Evolutionary conservation across 2,888 invertebrate genomes (phyloP), one percentile per base, ranked within the genome.

Genomic region (Drosophila maculinotata): DNA sequence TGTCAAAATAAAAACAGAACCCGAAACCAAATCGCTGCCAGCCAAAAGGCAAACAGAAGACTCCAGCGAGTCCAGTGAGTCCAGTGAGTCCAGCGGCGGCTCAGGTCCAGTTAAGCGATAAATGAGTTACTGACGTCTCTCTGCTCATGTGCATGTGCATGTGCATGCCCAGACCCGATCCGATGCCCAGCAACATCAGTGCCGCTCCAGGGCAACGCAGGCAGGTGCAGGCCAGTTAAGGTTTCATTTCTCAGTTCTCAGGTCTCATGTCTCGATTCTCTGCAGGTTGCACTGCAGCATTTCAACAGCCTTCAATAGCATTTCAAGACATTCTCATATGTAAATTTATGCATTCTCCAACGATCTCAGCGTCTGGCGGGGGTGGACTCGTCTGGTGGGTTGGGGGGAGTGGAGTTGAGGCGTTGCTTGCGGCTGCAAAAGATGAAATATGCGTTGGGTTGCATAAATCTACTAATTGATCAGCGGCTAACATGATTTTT

Each of bases 401-500:
- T 10, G 12, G 36, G 4, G 20, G 70, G 17, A 8, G 25, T 47
- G 41, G 52, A 23, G 20, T 36, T 56, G 48, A 28, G 49, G 49
- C 44, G 17, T 49, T 39, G 62, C 60, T 48, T 25, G 42, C 12
- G 54, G 60, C 56, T 52, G 44, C 44, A 23, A 80, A 85, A 87
- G 83, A 86, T 85, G 84, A 85, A 80, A 87, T 85, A 85, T 87
- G 76, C 77, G 57, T 23, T 69, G 68, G 75, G 69, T 41, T 65
- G 75, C 68, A 76, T 76, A 76, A 89, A 89, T 79, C 84, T 77
- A 86, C 89, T 90, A 89, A 89, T 89, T 89, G 89, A 89, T 90
- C 88, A 77, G 87, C 72, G 86, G 86, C 88, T 75, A 90, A 90
- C 89, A 90, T 83, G 90, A 90, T 89, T 88, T 88, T 90, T 88